Base-by-base conservation (phyloP, 2,797 vertebrate genomes). In the Protonibea diacanthus region DNA sequence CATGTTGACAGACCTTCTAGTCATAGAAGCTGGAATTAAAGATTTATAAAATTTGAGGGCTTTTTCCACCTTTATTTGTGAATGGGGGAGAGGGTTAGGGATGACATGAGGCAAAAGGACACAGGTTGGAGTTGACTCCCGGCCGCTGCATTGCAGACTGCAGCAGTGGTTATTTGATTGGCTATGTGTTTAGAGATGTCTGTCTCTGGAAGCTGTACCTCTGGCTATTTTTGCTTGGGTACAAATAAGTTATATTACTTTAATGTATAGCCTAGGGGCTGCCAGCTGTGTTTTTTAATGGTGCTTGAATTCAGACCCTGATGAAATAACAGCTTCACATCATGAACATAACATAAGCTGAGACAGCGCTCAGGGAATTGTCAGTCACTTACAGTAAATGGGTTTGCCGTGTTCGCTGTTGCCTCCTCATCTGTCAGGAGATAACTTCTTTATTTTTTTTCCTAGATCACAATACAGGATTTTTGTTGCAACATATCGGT, bases 171-270 rank as follows among this genome's bases (percentile, higher is more conserved):
- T 11, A n/a, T 75, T 73, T 70, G 6, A 61, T 20, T 78, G 45
- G 17, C 20, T 27, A 0, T 53, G 18, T 64, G 27, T 65, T 25
- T 33, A 44, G 52, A 69, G 17, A 27, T 29, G 18, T 6, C 33
- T 29, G 25, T 29, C 17, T 44, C 42, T 57, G 58, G 44, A 64
- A 52, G 38, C 49, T 40, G 18, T 18, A 53, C 56, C 38, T 47
- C 64, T 29, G 51, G 20, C 52, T 74, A 56, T 38, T 66, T 60
- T 55, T 48, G 11, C 38, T 66, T 68, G 17, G 40, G 27, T 52
- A 40, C 6, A 59, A 52, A 52, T 23, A 2, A 25, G 27, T 47
- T 62, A 10, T 27, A 25, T 61, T 58, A 59, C 14, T 75, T 67
- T 62, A 17, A 42, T 15, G 1, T 23, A 42, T 25, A 62, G 27